phyloP scores from a whole-genome alignment of 92 coral and sea anemone genomes.

The Actinostola sp. region DNA sequence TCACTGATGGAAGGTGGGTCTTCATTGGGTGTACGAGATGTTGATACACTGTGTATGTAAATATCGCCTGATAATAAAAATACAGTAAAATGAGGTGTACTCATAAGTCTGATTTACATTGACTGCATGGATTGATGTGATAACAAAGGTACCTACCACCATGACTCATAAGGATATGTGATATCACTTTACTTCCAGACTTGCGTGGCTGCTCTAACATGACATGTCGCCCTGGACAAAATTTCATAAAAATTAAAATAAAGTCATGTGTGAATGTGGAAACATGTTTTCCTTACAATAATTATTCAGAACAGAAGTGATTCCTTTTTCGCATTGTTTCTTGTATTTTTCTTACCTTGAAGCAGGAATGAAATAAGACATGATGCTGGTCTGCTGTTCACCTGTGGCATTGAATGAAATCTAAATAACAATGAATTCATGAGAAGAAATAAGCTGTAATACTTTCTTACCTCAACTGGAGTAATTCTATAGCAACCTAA shows the following conservation, averaged over 20 bases:
- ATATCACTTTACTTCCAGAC: constrained; percentile 90
- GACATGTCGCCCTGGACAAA: constrained; percentile 85
- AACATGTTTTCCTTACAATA: too few species aligned
- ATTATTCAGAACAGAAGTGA: too few species aligned
- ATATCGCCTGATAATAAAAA: constrained; percentile 78
- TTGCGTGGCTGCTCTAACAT: constrained; percentile 96
- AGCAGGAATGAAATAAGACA: constrained; percentile 92
- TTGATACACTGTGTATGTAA: constrained; percentile 88
- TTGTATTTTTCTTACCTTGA: constrained; percentile 61
- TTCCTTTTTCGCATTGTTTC: neutral
- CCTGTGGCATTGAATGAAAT: constrained; percentile 31
- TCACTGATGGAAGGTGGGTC: constrained; percentile 99
- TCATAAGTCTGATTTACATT: too few species aligned
- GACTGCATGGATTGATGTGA: neutral
- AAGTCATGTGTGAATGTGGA: too few species aligned
- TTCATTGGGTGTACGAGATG: constrained; percentile 92
- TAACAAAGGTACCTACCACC: constrained; percentile 50
- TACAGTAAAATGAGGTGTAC: too few species aligned
- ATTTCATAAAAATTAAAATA: too few species aligned
- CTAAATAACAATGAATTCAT: neutral
- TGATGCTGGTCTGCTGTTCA: constrained; percentile 95
- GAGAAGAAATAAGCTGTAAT: too few species aligned
- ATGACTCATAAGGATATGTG: constrained; percentile 93
- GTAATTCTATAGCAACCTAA: constrained; percentile 90
- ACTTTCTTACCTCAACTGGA: constrained; percentile 78